Conservation (phyloP, 2,888 invertebrate genomes). For the Cyclophora punctaria region DNA sequence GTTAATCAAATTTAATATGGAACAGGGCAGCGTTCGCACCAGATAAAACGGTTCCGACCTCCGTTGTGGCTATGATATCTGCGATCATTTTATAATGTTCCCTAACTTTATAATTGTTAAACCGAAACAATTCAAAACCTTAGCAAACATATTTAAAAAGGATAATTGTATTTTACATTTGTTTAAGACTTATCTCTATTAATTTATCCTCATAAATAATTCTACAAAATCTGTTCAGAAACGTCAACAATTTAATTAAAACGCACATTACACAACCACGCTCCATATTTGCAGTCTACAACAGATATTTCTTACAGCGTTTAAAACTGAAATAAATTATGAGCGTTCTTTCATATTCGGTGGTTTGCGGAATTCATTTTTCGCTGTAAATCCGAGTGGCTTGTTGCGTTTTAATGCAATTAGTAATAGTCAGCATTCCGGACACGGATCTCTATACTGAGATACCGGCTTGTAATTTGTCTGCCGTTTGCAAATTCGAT, state of each 20-base stretch:
- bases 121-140: no score
- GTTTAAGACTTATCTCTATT: no score
- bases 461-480: neutral
- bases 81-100: neutral
- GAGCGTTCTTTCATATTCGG: slow-evolving; percentile 5
- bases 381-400: slow-evolving; percentile 5
- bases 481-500: no score
- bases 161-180: no score
- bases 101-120: no score
- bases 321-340: slow-evolving; percentile 10
- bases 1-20: slow-evolving; percentile 29
- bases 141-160: no score
- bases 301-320: slow-evolving; percentile 1
- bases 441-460: neutral
- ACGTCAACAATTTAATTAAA: no score
- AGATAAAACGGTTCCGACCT: slow-evolving; percentile 21
- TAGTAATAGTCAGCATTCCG: neutral
- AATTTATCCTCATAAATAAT: no score
- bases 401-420: slow-evolving; percentile 10
- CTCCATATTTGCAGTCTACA: neutral
- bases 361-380: slow-evolving; percentile 3
- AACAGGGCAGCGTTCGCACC: slow-evolving; percentile 9
- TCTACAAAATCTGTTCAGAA: no score
- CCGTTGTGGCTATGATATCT: slow-evolving; percentile 12
- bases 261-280: neutral